phyloP scores from a whole-genome alignment of 2,113 vertebrate genomes.

The Sylvicapra grimmia region DNA sequence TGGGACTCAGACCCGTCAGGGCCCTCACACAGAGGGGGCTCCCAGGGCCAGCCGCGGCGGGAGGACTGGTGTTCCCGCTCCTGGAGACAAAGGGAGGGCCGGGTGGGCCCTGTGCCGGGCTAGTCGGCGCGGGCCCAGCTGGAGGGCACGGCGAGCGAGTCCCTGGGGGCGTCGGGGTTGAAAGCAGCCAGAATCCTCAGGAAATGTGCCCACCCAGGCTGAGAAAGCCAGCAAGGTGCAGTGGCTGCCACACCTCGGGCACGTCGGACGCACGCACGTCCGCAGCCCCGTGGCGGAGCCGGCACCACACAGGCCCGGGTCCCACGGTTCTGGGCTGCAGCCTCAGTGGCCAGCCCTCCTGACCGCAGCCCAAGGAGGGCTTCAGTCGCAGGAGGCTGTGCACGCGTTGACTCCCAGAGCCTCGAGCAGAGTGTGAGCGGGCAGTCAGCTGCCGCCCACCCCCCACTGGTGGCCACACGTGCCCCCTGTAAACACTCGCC shows the following conservation, averaged over 20 bases:
- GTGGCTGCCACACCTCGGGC: background rate
- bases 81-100: background rate
- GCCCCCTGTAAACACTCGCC: accelerated
- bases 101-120: background rate
- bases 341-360: background rate
- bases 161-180: background rate
- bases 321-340: accelerated
- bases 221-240: background rate
- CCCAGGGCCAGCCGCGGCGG: background rate
- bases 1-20: background rate
- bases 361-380: background rate
- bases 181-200: background rate
- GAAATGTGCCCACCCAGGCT: background rate
- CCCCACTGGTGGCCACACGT: background rate
- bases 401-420: accelerated
- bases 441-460: background rate
- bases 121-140: background rate
- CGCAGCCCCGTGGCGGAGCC: background rate
- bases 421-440: accelerated
- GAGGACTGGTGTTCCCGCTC: background rate
- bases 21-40: background rate
- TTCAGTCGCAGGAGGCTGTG: background rate
- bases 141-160: background rate
- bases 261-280: accelerated
- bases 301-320: background rate